Base-by-base conservation (phyloP, 92 coral and sea anemone species). In the Epizoanthus rinbou region DNA sequence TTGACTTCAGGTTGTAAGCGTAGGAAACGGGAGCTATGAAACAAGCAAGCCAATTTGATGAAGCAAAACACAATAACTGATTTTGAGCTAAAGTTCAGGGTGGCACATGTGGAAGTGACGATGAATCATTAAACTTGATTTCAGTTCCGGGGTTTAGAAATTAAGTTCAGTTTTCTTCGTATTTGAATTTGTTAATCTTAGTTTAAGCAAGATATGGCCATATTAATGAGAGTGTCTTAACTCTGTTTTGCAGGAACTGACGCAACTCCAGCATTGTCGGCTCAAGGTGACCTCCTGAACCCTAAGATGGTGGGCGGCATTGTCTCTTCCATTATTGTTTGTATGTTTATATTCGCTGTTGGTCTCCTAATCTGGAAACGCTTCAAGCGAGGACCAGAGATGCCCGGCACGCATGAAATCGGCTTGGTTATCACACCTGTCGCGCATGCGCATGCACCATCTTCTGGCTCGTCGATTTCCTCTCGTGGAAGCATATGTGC, bases 261-360 rank as follows among this genome's bases (percentile, higher is more conserved):
- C 23, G 79, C 85, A 8, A 71, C 64, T 47, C 0, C 15, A 15
- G 19, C 9, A 10, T 19, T 24, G 2, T 16, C 72, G 15, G 72
- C 52, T 50, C 31, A 35, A 0, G 17, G 72, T 43, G 76, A 85
- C 24, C 89, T 85, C 16, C 89, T 92, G 63, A 90, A 90, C 45
- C 90, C 89, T 11, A 91, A 93, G 50, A 93, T 93, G 98, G 92
- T 91, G 39, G 98, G 86, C 3, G 95, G 94, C 1, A 93, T 93
- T 16, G 98, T 91, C 3, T 89, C 98, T 0, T 91, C 95, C 1
- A 89, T 93, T 25, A 80, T 93, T 33, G 89, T 93, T 0, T 89
- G 98, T 47, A 82, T 91, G 76, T 65, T 93, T 62, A 62, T 94
- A 24, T 87, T 94, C n/a, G 87, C 91, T 0, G 73, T 97, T 21